Evolutionary conservation across 2,888 invertebrate species (phyloP), one percentile per base, ranked within the genome.

Genomic region (Nycteola revayana): DNA sequence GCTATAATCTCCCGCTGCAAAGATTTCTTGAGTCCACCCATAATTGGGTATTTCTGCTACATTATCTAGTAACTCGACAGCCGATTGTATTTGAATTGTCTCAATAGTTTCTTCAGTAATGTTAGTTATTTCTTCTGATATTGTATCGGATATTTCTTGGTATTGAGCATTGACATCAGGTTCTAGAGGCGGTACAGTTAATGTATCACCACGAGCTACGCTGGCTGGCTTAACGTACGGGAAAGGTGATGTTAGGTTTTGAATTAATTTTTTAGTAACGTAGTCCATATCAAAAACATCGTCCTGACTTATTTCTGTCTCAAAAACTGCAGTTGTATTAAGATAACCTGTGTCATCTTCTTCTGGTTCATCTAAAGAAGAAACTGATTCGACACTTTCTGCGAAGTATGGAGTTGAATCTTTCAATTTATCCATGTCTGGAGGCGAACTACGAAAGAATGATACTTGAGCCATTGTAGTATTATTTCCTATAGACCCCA

Each of bases 201-300:
- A 7, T 7, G 36, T 9, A 43, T 75, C 78, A 22, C 70, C 44
- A 1, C 83, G 41, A 2, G 70, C 66, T 1, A 64, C 77, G 63
- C 73, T 79, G 7, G 86, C 79, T 1, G 86, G 70, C 50, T 87
- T 82, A 0, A 64, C 68, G n/a, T 86, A 60, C 33, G 79, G 83
- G 48, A 87, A 78, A 1, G 75, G 82, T 1, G 85, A 72, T 20
- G 73, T 85, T 21, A 88, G 77, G 41, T 88, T 87, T 49, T 86
- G 82, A 30, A 87, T 85, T 7, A 88, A 44, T 28, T 87, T 75
- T 7, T 61, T 50, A 1, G 87, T 88, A 7, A 86, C 58, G 52
- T 83, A 71, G 25, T 80, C n/a, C n/a, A n/a, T n/a, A n/a, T n/a
- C n/a, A n/a, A n/a, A n/a, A n/a, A n/a, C n/a, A n/a, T n/a, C n/a